A percentile compares a stretch with the other conserved stretches of the same genome.
Conservation (phyloP, 2,113 vertebrate genomes). For the Scatophagus argus region DNA sequence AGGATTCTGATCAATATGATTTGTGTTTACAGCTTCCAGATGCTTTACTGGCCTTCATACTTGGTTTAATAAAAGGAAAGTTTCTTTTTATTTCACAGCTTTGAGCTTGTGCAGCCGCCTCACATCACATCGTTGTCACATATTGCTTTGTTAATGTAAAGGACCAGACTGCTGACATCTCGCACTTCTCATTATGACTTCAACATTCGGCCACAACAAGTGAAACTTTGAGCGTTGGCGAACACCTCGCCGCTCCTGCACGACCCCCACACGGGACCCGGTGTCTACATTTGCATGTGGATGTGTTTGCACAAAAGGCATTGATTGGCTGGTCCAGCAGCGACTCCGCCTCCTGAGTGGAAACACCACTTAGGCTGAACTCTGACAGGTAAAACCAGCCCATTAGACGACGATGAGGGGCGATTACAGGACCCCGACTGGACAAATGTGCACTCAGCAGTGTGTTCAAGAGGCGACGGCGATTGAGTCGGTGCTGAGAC, state of each 20-base stretch:
- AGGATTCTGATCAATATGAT: too few relatives aligned
- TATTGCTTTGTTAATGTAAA: background rate
- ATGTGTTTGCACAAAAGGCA: slow-evolving; percentile 50
- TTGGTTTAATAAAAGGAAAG: background rate
- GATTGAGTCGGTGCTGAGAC: slow-evolving; percentile 16
- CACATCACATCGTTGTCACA: background rate
- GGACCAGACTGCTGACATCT: slow-evolving; percentile 2
- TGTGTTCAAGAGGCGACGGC: background rate
- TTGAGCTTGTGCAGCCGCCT: too few relatives aligned
- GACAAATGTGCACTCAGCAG: slow-evolving; percentile 36
- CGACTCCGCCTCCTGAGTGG: slow-evolving; percentile 36
- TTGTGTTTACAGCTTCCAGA: too few relatives aligned
- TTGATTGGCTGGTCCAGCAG: slow-evolving; percentile 22
- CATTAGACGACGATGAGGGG: slow-evolving; percentile 35
- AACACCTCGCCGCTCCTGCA: slow-evolving; percentile 22
- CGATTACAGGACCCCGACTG: slow-evolving; percentile 50
- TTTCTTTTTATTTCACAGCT: too few relatives aligned
- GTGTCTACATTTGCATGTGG: slow-evolving; percentile 54
- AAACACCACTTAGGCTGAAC: slow-evolving; percentile 42
- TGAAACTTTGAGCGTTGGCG: slow-evolving; percentile 5
- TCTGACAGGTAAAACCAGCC: slow-evolving; percentile 48
- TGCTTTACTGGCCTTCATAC: too few relatives aligned
- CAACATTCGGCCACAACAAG: slow-evolving; percentile 14
- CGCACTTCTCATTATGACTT: background rate
- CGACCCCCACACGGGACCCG: slow-evolving; percentile 29